Evolutionary conservation across 64 coral and sea anemone species (phyloP).

Genomic region (Pachyseris speciosa): DNA sequence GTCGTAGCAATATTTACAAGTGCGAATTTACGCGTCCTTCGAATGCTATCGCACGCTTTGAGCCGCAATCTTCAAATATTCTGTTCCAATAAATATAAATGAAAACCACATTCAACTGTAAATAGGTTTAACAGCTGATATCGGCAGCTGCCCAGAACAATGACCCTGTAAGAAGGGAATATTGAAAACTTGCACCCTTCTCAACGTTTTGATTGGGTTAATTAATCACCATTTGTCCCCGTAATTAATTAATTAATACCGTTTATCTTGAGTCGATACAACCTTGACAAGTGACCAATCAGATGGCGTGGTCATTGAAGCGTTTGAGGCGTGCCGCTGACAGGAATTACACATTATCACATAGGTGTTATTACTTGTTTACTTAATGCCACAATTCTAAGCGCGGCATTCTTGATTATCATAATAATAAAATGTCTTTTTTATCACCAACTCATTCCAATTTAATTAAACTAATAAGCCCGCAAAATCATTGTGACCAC

Average conservation of each 20-base stretch:
- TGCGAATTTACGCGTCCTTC: slow-evolving; percentile 47
- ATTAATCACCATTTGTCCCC: slow-evolving; percentile 97
- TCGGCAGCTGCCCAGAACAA: slow-evolving; percentile 84
- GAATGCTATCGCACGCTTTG: slow-evolving; percentile 82
- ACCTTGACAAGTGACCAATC: slow-evolving; percentile 64
- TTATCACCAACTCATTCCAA: slow-evolving; percentile 83
- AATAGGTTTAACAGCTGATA: slow-evolving; percentile 85
- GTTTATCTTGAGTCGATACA: slow-evolving; percentile 98
- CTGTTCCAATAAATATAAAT: slow-evolving; percentile 79
- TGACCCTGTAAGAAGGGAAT: slow-evolving; percentile 72
- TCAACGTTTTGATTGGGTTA: slow-evolving; percentile 99
- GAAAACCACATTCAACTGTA: slow-evolving; percentile 91
- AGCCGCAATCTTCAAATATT: slow-evolving; percentile 75
- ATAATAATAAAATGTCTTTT: slow-evolving; percentile 85
- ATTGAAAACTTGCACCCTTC: slow-evolving; percentile 86
- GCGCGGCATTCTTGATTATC: slow-evolving; percentile 61
- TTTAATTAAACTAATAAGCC: slow-evolving; percentile 91
- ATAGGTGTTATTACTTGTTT: slow-evolving; percentile 82
- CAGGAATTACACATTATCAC: slow-evolving; percentile 87
- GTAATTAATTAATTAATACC: slow-evolving; percentile 99
- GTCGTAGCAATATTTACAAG: slow-evolving; percentile 58
- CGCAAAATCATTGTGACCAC: slow-evolving; percentile 58
- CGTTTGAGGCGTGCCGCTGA: slow-evolving; percentile 66
- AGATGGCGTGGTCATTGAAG: slow-evolving; percentile 28
- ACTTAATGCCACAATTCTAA: slow-evolving; percentile 77